These are phyloP conservation scores for Acheta domesticus DNA, from an alignment of 2,888 invertebrate genomes.

Conservation along the genomic window DNA sequence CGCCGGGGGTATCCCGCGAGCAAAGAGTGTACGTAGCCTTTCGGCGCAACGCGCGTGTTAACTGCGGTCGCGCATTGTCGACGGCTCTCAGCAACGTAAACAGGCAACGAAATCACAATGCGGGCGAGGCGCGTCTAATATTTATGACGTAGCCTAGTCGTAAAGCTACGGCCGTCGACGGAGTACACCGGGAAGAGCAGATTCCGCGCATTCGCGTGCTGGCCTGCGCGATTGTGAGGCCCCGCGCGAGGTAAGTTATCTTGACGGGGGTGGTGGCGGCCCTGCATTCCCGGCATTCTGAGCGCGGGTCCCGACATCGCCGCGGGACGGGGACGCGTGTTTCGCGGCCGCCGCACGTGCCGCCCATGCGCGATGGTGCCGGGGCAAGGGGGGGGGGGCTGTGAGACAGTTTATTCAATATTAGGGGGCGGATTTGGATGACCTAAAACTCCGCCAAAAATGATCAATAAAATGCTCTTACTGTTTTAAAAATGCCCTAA, in stretches of 20 bases:
- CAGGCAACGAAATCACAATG: neutral
- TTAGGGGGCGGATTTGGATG: no score
- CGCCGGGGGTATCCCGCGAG: no score
- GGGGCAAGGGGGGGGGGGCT: no score
- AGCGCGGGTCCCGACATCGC: neutral
- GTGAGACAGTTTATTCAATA: no score
- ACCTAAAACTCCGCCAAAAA: no score
- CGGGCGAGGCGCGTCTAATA: neutral
- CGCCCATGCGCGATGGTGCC: no score
- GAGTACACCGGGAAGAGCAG: neutral
- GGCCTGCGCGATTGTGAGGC: neutral
- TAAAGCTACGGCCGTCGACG: neutral
- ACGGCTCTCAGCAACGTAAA: neutral
- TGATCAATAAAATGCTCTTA: no score
- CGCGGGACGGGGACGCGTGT: neutral
- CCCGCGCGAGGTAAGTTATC: neutral
- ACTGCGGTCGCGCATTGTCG: neutral
- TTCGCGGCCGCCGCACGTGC: neutral
- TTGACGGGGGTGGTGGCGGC: neutral
- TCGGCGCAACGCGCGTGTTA: neutral
- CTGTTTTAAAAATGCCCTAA: no score
- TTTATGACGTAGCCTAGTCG: neutral
- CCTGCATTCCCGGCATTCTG: slow-evolving; percentile 18
- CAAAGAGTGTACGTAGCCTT: neutral
- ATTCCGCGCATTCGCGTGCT: slow-evolving; percentile 2